A percentile compares a stretch with the other conserved stretches of the same genome.
Evolutionary conservation across 2,888 invertebrate species (phyloP).

Genomic region (Lottia scabra): DNA sequence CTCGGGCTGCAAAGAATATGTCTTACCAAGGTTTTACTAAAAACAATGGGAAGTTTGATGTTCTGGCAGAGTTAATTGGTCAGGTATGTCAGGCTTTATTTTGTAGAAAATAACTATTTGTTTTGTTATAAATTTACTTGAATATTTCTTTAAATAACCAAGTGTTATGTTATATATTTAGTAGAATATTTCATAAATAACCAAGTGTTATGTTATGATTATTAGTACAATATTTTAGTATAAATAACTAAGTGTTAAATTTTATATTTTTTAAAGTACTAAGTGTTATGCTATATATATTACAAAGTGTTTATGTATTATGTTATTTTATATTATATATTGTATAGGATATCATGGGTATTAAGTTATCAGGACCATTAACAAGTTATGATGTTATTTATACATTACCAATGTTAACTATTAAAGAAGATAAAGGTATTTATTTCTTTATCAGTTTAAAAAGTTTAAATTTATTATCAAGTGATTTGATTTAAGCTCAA

Average conservation of each 20-base stretch:
- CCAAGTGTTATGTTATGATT: no score
- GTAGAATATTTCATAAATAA: no score
- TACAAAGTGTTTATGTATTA: neutral
- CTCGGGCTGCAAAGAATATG: slow-evolving; percentile 93
- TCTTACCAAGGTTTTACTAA: slow-evolving; percentile 90
- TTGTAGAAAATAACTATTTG: no score
- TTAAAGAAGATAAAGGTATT: slow-evolving; percentile 91
- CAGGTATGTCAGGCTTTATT: slow-evolving; percentile 52
- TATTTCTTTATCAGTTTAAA: no score
- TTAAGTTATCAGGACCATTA: slow-evolving; percentile 85
- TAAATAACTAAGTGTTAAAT: no score
- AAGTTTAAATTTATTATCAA: no score
- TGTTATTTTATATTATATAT: slow-evolving; percentile 3
- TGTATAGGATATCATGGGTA: slow-evolving; percentile 81
- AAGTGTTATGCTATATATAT: neutral
- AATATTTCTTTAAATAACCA: no score
- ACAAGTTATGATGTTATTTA: slow-evolving; percentile 87
- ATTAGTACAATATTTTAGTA: no score
- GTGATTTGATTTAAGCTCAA: no score
- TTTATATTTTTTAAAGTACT: no score
- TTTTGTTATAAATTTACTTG: no score
- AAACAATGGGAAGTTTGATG: slow-evolving; percentile 82
- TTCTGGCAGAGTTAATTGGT: slow-evolving; percentile 73
- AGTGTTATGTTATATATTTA: no score
- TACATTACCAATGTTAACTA: slow-evolving; percentile 96